phyloP scores from a whole-genome alignment of 2,888 invertebrate species.

The Tethea ocularis region DNA sequence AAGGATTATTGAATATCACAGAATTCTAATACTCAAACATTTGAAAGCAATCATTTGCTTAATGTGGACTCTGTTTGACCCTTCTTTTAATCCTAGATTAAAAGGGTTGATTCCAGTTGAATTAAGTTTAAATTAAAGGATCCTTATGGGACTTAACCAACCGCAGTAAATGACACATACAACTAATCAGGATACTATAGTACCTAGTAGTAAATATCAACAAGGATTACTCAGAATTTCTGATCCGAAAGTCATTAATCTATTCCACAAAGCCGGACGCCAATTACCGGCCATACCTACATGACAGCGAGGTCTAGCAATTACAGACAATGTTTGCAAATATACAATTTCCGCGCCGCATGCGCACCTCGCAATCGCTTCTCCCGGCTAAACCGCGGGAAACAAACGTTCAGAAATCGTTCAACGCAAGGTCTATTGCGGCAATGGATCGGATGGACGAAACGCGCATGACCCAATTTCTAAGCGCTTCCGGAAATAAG shows the following conservation, averaged over 20 bases:
- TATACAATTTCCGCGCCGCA: constrained; percentile 25
- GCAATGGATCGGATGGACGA: constrained; percentile 25
- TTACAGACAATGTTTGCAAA: constrained; percentile 21
- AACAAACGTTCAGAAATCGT: constrained; percentile 15
- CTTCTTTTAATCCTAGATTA: neutral
- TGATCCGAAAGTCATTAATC: neutral
- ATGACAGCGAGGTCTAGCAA: neutral
- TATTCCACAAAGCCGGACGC: constrained; percentile 3
- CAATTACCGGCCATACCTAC: neutral
- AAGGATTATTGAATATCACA: neutral
- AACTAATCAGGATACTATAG: neutral
- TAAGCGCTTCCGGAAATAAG: constrained; percentile 64
- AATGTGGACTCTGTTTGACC: neutral
- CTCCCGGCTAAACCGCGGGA: constrained; percentile 8
- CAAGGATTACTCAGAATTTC: neutral
- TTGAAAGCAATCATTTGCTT: neutral
- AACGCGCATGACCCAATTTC: constrained; percentile 50
- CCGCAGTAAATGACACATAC: neutral
- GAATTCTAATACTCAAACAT: neutral
- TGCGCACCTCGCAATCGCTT: neutral
- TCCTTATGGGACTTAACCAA: neutral
- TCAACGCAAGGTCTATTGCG: constrained; percentile 43
- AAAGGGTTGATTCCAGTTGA: neutral
- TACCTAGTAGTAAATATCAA: neutral
- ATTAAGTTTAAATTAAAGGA: neutral